A percentile compares a stretch with the other conserved stretches of the same genome.
phyloP scores from a whole-genome alignment of 2,113 vertebrate genomes.

The Ptilorrhoa leucosticta region DNA sequence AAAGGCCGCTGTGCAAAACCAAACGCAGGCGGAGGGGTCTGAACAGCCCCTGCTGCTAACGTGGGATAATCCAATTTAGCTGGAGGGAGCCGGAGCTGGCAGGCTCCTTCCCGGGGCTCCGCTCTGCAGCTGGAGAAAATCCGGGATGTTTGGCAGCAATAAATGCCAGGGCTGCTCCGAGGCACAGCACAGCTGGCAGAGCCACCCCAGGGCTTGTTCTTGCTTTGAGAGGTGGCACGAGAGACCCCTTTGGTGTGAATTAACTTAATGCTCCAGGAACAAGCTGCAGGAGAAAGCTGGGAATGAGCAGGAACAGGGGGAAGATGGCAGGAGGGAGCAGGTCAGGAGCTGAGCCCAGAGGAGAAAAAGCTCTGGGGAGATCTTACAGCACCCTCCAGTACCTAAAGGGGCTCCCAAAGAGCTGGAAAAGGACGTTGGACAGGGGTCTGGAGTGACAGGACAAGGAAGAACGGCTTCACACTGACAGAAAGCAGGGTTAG shows the following conservation, averaged over 20 bases:
- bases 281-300: background rate
- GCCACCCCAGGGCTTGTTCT: background rate
- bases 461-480: background rate
- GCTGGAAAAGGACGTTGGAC: background rate
- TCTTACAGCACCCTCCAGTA: background rate
- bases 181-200: rapidly evolving
- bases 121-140: background rate
- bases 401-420: too few species aligned
- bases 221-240: rapidly evolving
- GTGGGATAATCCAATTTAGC: background rate
- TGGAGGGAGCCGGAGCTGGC: background rate
- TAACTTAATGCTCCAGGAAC: rapidly evolving
- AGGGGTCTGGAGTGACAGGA: background rate
- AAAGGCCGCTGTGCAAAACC: background rate
- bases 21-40: rapidly evolving
- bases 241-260: background rate
- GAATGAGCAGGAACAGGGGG: background rate
- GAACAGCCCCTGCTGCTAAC: background rate
- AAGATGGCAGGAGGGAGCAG: background rate
- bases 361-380: background rate
- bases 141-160: background rate
- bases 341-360: background rate
- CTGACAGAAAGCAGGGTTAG: background rate
- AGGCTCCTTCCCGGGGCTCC: background rate
- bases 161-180: background rate